phyloP scores from a whole-genome alignment of 2,113 vertebrate species.

The Pangasianodon gigas region DNA sequence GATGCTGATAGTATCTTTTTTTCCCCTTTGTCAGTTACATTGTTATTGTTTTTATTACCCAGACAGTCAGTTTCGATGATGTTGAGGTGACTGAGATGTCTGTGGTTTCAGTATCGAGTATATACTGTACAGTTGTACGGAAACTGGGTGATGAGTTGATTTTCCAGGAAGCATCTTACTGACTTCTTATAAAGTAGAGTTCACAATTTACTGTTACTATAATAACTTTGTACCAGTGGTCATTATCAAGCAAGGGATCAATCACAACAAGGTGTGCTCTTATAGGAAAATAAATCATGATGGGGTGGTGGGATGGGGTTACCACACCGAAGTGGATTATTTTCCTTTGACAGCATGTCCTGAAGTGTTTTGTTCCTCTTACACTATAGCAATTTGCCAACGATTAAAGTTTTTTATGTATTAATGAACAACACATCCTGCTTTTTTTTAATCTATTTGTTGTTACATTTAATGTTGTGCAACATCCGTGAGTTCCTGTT shows the following conservation, averaged over 20 bases:
- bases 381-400: background rate
- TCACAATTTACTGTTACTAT: background rate
- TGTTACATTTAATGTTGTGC: background rate
- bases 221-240: background rate
- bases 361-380: background rate
- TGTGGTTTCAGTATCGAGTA: background rate
- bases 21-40: background rate
- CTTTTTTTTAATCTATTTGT: background rate
- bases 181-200: background rate
- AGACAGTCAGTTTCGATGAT: background rate
- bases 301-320: background rate
- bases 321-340: background rate
- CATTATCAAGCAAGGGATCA: background rate
- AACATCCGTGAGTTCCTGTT: background rate
- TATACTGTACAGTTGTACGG: background rate
- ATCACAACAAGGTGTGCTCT: background rate
- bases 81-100: background rate
- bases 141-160: background rate
- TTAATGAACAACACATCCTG: background rate
- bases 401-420: background rate
- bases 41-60: background rate
- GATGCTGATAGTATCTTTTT: background rate
- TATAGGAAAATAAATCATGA: background rate
- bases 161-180: background rate
- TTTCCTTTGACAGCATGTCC: background rate